Base-by-base conservation (phyloP, 2,888 invertebrate genomes). In the Physocephala rufipes region DNA sequence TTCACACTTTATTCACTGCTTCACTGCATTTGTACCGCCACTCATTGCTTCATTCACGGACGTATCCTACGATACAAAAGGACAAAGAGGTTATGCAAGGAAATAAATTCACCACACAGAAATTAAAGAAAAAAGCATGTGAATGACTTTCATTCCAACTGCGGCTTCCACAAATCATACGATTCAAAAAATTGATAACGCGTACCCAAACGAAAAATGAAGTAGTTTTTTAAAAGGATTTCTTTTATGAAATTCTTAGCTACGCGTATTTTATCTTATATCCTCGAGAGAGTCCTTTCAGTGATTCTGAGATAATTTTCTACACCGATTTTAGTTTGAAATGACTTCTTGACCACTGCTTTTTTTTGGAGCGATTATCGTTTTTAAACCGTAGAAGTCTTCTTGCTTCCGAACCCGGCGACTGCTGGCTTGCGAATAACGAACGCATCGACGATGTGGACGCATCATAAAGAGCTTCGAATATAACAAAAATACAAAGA, bases 371-470 rank as follows among this genome's bases (percentile, higher is more conserved):
- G 36, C 36, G 5, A 9, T 4, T 36, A 24, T 64, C 67, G 59
- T 16, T 55, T 71, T 51, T 21, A 24, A 26, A 62, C 64, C 59
- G 13, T 30, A 47, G 66, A 21, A n/a, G 19, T 58, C 28, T 15
- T 73, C 49, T 71, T 78, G 79, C 82, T 81, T 81, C 84, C 84
- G 84, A 84, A 80, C 85, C 81, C 85, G 83, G 79, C 86, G 82
- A 85, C 82, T 81, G 83, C 80, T 82, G 79, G 82, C 80, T 84
- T 85, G 85, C 82, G 82, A 86, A 86, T 86, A 86, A 85, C 82
- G 76, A 86, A 85, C 82, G 76, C 79, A 73, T 62, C 71, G 66
- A 51, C 61, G 73, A 72, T n/a, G n/a, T n/a, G n/a, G 67, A 36
- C 67, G 71, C 70, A 74, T 68, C 74, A 75, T 76, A 77, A 73